Conservation (phyloP, 2,888 invertebrate species). For the Zeuzera pyrina region DNA sequence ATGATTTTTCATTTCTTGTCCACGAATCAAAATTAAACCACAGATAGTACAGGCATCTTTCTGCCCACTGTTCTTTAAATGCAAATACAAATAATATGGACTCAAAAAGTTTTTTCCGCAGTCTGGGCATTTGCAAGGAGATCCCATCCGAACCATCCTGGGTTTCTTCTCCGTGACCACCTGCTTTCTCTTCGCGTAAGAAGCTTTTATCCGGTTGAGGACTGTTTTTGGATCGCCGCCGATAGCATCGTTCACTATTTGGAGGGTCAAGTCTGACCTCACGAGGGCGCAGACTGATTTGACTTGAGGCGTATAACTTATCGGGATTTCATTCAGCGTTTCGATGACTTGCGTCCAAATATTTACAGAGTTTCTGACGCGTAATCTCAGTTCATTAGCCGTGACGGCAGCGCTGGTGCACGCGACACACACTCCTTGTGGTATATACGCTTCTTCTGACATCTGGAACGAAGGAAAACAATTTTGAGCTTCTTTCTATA, state of each 20-base stretch:
- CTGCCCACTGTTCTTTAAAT: conserved; percentile 51
- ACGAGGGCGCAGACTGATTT: conserved; percentile 44
- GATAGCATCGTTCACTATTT: conserved; percentile 34
- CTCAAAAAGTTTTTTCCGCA: conserved; percentile 46
- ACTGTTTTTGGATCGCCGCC: conserved; percentile 31
- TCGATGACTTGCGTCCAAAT: conserved; percentile 39
- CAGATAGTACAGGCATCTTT: conserved; percentile 50
- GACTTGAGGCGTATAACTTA: conserved; percentile 11
- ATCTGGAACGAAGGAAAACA: conserved; percentile 45
- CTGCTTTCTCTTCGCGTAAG: conserved; percentile 20
- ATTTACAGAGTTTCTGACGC: conserved; percentile 36
- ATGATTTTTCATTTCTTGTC: conserved; percentile 40
- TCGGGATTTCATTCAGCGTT: conserved; percentile 24
- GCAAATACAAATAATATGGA: conserved; percentile 42
- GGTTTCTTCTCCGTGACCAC: conserved; percentile 23
- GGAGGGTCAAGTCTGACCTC: conserved; percentile 30
- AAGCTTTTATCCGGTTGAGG: conserved; percentile 30
- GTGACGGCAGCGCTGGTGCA: conserved; percentile 43
- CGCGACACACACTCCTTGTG: conserved; percentile 37
- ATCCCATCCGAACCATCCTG: conserved; percentile 29
- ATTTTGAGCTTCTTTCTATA: too few relatives aligned
- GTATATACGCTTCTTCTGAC: conserved; percentile 35
- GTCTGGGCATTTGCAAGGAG: conserved; percentile 39
- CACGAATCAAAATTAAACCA: conserved; percentile 33
- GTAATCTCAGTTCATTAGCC: conserved; percentile 42